phyloP scores from a whole-genome alignment of 2,113 vertebrate species.

The Gambusia affinis region DNA sequence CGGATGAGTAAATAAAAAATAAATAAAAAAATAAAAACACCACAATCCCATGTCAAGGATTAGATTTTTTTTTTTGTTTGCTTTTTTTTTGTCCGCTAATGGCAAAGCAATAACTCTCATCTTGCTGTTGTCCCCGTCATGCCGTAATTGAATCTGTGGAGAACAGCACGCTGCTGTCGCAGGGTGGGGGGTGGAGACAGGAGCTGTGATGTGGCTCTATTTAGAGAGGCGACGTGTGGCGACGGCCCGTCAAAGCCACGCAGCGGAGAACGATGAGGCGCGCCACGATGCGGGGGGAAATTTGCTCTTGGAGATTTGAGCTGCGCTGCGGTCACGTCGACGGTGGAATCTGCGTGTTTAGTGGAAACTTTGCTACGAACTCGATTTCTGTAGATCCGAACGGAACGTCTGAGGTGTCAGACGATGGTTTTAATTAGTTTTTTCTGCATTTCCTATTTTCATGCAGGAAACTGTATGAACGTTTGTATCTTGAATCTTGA shows the following conservation, averaged over 20 bases:
- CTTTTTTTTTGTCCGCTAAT: not conserved
- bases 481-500: too few relatives aligned
- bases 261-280: not conserved
- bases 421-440: too few relatives aligned
- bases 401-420: not conserved
- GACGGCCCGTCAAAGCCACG: not conserved
- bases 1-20: not conserved
- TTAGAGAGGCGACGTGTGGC: not conserved
- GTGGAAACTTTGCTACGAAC: not conserved
- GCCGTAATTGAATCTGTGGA: not conserved
- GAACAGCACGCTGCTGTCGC: not conserved
- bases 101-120: not conserved
- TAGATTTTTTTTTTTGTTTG: not conserved
- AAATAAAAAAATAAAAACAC: too few relatives aligned
- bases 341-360: not conserved
- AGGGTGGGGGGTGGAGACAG: not conserved
- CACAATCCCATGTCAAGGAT: not conserved
- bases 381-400: not conserved
- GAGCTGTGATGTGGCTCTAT: not conserved
- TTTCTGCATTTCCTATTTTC: too few relatives aligned
- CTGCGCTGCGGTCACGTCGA: not conserved
- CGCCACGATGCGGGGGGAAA: not conserved
- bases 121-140: not conserved
- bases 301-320: not conserved
- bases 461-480: too few relatives aligned